Evolutionary conservation across 2,113 vertebrate species (phyloP).

Genomic region (Cottus gobio): DNA sequence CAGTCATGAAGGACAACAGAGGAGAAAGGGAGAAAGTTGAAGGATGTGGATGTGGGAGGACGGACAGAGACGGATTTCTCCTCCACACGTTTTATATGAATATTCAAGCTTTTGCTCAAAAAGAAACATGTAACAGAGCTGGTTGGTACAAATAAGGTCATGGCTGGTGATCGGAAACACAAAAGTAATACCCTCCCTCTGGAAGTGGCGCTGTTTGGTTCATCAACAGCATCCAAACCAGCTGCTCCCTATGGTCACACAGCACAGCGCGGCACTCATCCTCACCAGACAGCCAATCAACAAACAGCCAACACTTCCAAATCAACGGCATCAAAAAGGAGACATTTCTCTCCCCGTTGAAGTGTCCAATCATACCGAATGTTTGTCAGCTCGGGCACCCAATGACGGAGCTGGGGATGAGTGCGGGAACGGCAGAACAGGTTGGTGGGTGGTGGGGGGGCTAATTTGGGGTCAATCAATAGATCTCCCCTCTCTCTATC

Average conservation of each 20-base stretch:
- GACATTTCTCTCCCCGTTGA: slow-evolving; percentile 18
- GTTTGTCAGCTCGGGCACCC: slow-evolving; percentile 60
- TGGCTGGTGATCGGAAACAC: slow-evolving; percentile 62
- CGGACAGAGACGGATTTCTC: neutral
- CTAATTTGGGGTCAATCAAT: slow-evolving; percentile 90
- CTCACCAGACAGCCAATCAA: slow-evolving; percentile 57
- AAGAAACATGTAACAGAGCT: slow-evolving; percentile 7
- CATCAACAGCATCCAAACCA: slow-evolving; percentile 63
- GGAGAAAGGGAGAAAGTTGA: slow-evolving; percentile 50
- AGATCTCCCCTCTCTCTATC: slow-evolving; percentile 84
- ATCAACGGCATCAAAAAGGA: slow-evolving; percentile 51
- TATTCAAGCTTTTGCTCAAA: slow-evolving; percentile 30
- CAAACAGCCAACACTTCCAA: slow-evolving; percentile 57
- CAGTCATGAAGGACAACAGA: slow-evolving; percentile 63
- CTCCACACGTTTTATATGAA: slow-evolving; percentile 16
- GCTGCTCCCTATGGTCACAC: slow-evolving; percentile 50
- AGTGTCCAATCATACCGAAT: slow-evolving; percentile 58
- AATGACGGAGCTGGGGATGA: slow-evolving; percentile 60
- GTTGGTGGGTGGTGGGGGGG: slow-evolving; percentile 69
- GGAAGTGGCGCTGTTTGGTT: slow-evolving; percentile 53
- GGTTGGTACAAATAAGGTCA: slow-evolving; percentile 59
- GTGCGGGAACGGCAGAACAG: slow-evolving; percentile 50
- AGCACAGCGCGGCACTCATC: slow-evolving; percentile 45
- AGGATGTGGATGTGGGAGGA: neutral
- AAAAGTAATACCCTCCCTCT: slow-evolving; percentile 57